Base-by-base conservation (phyloP, 30 jellyfish, hydroid and myxozoan genomes). In the Hydra vulgaris region DNA sequence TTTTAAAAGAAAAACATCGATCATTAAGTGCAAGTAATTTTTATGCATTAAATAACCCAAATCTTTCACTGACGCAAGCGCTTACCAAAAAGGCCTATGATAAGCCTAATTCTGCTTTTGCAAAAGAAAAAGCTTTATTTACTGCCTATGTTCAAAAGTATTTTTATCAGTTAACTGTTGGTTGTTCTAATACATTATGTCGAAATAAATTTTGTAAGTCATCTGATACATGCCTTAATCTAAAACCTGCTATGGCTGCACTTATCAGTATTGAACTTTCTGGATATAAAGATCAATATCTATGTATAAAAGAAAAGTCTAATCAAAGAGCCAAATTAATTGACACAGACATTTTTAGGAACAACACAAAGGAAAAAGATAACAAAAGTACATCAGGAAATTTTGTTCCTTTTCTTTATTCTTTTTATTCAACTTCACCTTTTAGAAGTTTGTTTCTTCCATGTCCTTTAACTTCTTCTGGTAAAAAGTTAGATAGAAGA, bases 1-100 rank as follows among this genome's bases (percentile, higher is more conserved):
- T 69, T 20, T 80, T 80, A 26, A 80, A 26, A 22, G 87, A 70
- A 0, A 26, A 66, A 0, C 80, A 80, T 26, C 80, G 90, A 25
- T 83, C 90, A 16, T 73, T 92, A 73, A 92, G 98, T 81, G 94
- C 96, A 24, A 92, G 98, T 85, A 92, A 86, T 75, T 25, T 92
- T 24, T 79, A 88, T 66, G 98, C 98, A 0, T 70, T 92, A 16
- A 72, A 89, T 1, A 95, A 92, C 74, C 93, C 98, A n/a, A 83
- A 87, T 71, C 66, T 92, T 17, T 92, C 96, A 21, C 25, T 92
- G 17, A 88, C 83, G 70, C 91, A 81, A 25, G 98, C 98, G 74
- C 70, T 83, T 19, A 90, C 98, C 18, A 83, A 86, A 55, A 82
- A 85, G 61, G 73, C 79, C 53, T 92, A 85, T 81, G 96, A 80